phyloP scores from a whole-genome alignment of 2,113 vertebrate genomes.

The Larimichthys crocea region DNA sequence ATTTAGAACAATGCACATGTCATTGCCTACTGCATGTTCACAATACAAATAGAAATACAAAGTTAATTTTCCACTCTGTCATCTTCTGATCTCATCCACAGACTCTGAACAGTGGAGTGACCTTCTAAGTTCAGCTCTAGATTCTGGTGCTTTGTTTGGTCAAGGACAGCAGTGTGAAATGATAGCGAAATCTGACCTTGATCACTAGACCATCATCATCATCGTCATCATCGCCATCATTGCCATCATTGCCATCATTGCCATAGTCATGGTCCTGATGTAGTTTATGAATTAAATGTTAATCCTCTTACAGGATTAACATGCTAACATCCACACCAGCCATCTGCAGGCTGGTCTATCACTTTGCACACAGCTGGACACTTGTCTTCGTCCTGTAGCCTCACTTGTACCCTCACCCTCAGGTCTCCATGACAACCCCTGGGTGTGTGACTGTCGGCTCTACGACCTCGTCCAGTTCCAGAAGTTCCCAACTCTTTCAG shows the following conservation, averaged over 20 bases:
- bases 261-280: slow-evolving; percentile 62
- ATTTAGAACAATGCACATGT: not conserved
- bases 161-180: slow-evolving; percentile 22
- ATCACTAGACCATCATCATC: slow-evolving; percentile 14
- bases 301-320: slow-evolving; percentile 78
- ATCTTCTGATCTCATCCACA: slow-evolving; percentile 1
- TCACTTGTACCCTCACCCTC: slow-evolving; percentile 48
- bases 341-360: slow-evolving; percentile 74
- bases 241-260: slow-evolving; percentile 29
- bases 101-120: not conserved
- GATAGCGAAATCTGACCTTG: slow-evolving; percentile 41
- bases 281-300: slow-evolving; percentile 78
- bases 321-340: slow-evolving; percentile 68
- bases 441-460: slow-evolving; percentile 95
- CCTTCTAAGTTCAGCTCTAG: slow-evolving; percentile 10
- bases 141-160: not conserved
- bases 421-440: slow-evolving; percentile 98
- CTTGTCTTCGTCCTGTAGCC: slow-evolving; percentile 36
- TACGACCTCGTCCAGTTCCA: slow-evolving; percentile 93
- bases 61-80: not conserved
- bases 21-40: not conserved
- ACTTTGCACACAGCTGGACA: slow-evolving; percentile 58
- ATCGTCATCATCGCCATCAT: not conserved
- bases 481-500: slow-evolving; percentile 87
- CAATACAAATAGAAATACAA: not conserved